These are phyloP conservation scores for Delichon dasypus DNA, from an alignment of 2,797 vertebrate species.

Conservation along the genomic window DNA sequence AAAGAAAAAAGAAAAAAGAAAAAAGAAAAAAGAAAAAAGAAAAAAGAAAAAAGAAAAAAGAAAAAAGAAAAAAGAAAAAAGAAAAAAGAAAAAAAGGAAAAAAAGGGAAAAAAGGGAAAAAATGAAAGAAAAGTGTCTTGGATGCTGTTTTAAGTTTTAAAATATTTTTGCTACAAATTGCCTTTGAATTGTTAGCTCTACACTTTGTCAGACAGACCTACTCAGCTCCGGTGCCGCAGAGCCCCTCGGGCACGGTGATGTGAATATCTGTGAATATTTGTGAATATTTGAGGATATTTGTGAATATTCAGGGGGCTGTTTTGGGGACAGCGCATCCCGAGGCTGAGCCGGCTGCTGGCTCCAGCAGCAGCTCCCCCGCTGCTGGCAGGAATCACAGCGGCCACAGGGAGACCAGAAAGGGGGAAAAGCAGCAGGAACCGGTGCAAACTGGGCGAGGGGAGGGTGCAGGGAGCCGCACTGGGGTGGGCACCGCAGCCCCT, in stretches of 20 bases:
- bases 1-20: too few relatives aligned
- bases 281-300: rapidly evolving
- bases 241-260: rapidly evolving
- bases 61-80: too few relatives aligned
- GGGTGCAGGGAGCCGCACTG: not conserved
- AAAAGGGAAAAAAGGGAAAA: too few relatives aligned
- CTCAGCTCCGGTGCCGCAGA: rapidly evolving
- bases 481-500: not conserved
- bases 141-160: too few relatives aligned
- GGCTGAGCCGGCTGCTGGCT: not conserved
- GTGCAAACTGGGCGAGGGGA: not conserved
- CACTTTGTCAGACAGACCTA: rapidly evolving
- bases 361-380: not conserved
- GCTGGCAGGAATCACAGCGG: not conserved
- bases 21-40: too few relatives aligned
- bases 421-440: not conserved
- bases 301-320: not conserved
- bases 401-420: not conserved
- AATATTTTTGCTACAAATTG: rapidly evolving
- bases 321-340: rapidly evolving
- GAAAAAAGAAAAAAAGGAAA: too few relatives aligned
- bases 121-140: too few relatives aligned
- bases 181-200: rapidly evolving
- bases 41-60: too few relatives aligned
- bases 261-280: too few relatives aligned